Base-by-base conservation (phyloP, 2,113 vertebrate genomes). In the Vulpes ferrilata region DNA sequence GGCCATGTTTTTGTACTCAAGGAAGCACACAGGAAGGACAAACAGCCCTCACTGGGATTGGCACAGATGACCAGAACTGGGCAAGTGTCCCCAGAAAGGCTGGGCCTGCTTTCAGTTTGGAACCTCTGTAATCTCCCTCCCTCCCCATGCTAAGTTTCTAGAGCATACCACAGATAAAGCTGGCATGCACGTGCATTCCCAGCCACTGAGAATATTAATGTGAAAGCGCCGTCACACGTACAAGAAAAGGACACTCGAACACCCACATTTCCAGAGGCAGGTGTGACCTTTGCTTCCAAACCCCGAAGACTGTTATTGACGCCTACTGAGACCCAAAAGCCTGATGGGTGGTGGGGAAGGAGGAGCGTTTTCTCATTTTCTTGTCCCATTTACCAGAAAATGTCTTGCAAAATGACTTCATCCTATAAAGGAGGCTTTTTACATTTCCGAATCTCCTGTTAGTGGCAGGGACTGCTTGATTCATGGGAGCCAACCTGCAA, bases 1-100 rank as follows among this genome's bases (percentile, higher is more conserved):
- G 95, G 97, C 98, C 1, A 27, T 12, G 62, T 60, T 92, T 90
- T 69, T 59, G 38, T 93, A 13, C 96, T 97, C 57, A 78, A 88
- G 79, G 89, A 95, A 98, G 96, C 88, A 91, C 96, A 95, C 97
- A 97, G 97, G 98, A 98, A 98, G 97, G 93, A 92, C 51, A 94
- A 93, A 85, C 25, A 80, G 76, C 90, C 25, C 85, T 94, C 88
- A 27, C 55, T 35, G 43, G 19, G 35, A 23, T 27, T 98, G 95
- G 96, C 98, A 86, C 59, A 25, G 88, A 93, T 10, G 78, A 62
- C 11, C 53, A 88, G 55, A 81, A 85, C 51, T 55, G 79, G 74
- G 35, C 55, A n/a, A 91, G 55, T 93, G 93, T 97, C 96, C 97
- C 67, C 88, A 86, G 82, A 80, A 82, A 94, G 48, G 85, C 67